These are phyloP conservation scores for Pavo muticus DNA, from an alignment of 2,113 vertebrate genomes.

Conservation along the genomic window DNA sequence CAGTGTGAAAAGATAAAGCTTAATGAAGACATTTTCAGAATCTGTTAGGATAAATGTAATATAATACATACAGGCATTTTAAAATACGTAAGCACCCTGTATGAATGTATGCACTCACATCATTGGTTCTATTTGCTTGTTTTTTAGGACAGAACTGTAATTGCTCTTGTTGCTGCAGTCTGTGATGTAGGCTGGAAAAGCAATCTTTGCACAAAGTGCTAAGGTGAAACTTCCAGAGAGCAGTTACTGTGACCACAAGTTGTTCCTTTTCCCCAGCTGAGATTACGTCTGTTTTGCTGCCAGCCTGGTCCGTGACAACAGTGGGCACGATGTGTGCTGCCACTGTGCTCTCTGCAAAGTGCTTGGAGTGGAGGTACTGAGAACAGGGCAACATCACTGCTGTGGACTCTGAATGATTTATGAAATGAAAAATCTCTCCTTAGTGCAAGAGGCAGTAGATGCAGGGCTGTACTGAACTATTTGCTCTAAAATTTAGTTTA, in stretches of 20 bases:
- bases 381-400: background rate
- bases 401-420: background rate
- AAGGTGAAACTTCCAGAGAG: background rate
- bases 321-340: background rate
- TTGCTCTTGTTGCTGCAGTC: background rate
- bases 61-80: background rate
- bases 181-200: background rate
- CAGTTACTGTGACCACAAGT: background rate
- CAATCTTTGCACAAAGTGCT: background rate
- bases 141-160: background rate
- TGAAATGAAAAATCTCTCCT: background rate
- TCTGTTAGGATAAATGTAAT: background rate
- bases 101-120: background rate
- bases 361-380: background rate
- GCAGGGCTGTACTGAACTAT: background rate
- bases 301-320: background rate
- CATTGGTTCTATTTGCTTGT: background rate
- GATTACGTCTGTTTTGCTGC: background rate
- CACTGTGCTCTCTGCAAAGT: background rate
- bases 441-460: background rate
- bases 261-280: background rate
- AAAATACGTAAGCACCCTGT: background rate
- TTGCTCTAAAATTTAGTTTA: background rate
- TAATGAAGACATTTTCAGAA: background rate
- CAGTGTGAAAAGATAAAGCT: background rate